A percentile compares a stretch with the other conserved stretches of the same genome.
These are phyloP conservation scores for Monarcha castaneiventris DNA, from an alignment of 2,113 vertebrate genomes.

Conservation along the genomic window DNA sequence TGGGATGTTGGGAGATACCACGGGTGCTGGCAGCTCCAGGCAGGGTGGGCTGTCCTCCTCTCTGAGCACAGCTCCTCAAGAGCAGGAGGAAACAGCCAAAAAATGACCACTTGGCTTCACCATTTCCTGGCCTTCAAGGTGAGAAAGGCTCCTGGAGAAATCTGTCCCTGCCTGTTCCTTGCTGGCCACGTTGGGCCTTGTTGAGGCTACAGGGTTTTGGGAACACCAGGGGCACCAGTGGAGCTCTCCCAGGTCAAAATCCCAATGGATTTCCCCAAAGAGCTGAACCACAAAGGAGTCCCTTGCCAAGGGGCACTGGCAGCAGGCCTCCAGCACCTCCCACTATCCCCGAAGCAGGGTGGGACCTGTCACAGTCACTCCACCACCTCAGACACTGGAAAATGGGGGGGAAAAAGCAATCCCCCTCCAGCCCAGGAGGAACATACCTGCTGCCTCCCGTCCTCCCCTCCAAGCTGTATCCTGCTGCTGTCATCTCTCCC, in stretches of 20 bases:
- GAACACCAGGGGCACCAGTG: not conserved
- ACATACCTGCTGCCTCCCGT: constrained; percentile 13
- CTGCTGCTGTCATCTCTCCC: not conserved
- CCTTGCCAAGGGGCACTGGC: not conserved
- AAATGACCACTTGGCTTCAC: not conserved
- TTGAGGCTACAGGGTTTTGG: accelerated
- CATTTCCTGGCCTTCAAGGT: not conserved
- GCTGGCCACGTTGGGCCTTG: not conserved
- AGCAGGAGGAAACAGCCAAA: not conserved
- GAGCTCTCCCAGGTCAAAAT: not conserved
- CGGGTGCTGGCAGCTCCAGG: not conserved
- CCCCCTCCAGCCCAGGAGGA: not conserved
- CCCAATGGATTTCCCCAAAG: not conserved
- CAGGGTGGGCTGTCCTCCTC: not conserved
- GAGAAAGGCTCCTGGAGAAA: not conserved
- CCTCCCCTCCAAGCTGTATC: not conserved
- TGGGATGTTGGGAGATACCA: not conserved
- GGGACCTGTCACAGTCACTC: not conserved
- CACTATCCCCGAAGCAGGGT: no score
- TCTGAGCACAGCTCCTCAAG: not conserved
- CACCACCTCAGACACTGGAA: not conserved
- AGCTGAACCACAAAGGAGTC: not conserved
- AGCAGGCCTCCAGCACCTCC: not conserved
- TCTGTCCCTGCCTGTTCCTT: not conserved
- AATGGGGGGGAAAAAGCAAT: not conserved